Conservation (phyloP, 1,140 invertebrate species). For the Monomorium pharaonis region DNA sequence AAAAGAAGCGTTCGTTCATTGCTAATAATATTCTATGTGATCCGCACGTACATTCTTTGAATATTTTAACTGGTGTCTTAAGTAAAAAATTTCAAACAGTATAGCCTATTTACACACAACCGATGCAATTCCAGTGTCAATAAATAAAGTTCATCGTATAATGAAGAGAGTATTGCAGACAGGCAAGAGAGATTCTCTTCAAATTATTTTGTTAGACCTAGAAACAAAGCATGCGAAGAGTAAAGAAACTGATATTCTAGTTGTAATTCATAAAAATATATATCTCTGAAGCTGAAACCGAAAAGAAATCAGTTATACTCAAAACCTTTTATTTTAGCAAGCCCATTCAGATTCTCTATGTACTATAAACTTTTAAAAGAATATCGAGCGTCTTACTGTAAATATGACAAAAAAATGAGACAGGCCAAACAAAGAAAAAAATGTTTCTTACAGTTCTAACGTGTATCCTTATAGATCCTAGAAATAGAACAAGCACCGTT, state of each 20-base stretch:
- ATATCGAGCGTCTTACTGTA: background rate
- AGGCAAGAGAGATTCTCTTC: conserved; percentile 73
- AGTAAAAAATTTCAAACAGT: conserved; percentile 20
- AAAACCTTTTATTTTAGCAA: conserved; percentile 12
- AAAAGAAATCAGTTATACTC: background rate
- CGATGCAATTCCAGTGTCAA: conserved; percentile 33
- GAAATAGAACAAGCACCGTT: conserved; percentile 58
- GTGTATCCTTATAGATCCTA: conserved; percentile 56
- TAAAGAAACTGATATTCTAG: conserved; percentile 30
- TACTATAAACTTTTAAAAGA: conserved; percentile 9
- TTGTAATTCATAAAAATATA: conserved; percentile 22
- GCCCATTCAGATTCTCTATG: conserved; percentile 24
- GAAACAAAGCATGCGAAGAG: conserved; percentile 70
- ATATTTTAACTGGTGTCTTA: background rate
- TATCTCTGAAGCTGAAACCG: conserved; percentile 2
- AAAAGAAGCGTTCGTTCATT: conserved; percentile 16
- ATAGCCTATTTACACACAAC: conserved; percentile 4
- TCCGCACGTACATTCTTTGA: conserved; percentile 41
- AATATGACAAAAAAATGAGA: conserved; percentile 3
- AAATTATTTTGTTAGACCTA: conserved; percentile 80
- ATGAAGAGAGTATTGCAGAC: conserved; percentile 66
- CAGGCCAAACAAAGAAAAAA: conserved; percentile 53
- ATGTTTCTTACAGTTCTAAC: conserved; percentile 60
- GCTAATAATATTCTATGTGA: conserved; percentile 6
- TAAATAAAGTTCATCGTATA: conserved; percentile 62